Percentiles rank a stretch among this genome's conserved stretches.
phyloP scores from a whole-genome alignment of 2,888 invertebrate species.

The Phoronis australis region DNA sequence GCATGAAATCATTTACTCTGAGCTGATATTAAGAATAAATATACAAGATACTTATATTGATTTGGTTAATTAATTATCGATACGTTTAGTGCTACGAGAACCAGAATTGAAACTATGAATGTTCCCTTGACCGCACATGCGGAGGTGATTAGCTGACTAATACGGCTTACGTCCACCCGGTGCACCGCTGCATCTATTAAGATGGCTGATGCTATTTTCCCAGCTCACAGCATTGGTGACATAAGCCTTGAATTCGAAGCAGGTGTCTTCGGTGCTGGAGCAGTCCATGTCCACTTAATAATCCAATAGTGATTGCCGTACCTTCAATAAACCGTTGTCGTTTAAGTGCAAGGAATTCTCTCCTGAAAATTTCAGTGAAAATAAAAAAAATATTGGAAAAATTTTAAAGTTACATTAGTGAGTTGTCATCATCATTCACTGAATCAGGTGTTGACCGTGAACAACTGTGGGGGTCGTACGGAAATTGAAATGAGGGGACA shows the following conservation, averaged over 20 bases:
- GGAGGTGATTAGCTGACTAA: constrained; percentile 40
- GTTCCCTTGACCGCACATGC: constrained; percentile 44
- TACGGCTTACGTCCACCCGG: constrained; percentile 17
- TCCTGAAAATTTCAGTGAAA: no score
- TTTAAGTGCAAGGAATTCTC: no score
- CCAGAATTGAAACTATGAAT: constrained; percentile 29
- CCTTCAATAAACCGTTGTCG: constrained; percentile 7
- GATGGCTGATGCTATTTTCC: constrained; percentile 29
- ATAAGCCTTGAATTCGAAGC: constrained; percentile 48
- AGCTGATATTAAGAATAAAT: no score
- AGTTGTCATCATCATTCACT: no score
- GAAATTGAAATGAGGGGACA: constrained; percentile 73
- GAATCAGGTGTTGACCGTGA: no score
- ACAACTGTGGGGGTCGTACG: no score
- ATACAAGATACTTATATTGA: no score
- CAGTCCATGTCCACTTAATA: constrained; percentile 49
- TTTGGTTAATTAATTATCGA: no score
- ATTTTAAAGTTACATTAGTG: no score
- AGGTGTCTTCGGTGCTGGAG: constrained; percentile 35
- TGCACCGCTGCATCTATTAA: constrained; percentile 28
- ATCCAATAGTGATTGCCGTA: constrained; percentile 50
- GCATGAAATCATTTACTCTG: no score
- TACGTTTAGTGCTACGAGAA: background rate
- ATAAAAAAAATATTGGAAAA: no score
- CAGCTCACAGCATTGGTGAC: constrained; percentile 15